Base-by-base conservation (phyloP, 2,888 invertebrate genomes). In the Elmis aenea region DNA sequence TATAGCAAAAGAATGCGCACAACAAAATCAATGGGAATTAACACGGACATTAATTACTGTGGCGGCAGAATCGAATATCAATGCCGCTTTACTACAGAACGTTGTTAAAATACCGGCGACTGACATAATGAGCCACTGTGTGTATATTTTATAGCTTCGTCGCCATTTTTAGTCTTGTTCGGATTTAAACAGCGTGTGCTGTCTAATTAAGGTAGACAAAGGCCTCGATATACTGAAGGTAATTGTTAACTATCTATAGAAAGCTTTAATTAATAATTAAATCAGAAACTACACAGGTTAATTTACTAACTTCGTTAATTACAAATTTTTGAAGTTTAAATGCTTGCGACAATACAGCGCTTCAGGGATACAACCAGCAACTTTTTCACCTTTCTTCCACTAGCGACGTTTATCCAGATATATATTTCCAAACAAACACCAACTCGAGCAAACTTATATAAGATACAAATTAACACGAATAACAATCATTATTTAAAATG, bases 241-340 rank as follows among this genome's bases (percentile, higher is more conserved):
- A 62, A 63, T 62, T 62, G 61, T 61, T 59, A 61, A 57, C 59
- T 60, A 60, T 63, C 61, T 62, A 58, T 58, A 46, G 56, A 56
- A 57, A 54, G 60, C 51, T 58, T 61, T 63, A 64, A 63, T 64
- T 62, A 63, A 52, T 62, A 60, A 63, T 63, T 62, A 61, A 62
- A 61, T 58, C 55, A 50, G 52, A 53, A 55, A 58, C 59, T 57
- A 49, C 50, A 55, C 52, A 45, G 53, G 58, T 55, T 61, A 61
- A 61, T 61, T 61, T 55, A 56, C 52, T 42, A 55, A 56, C 49
- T 53, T 51, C 49, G 56, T 54, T 52, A 54, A 55, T 55, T 55
- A 55, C 49, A 47, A 40, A 44, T 46, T 46, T 47, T 34, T 16
- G 27, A 38, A 31, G 34, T 34, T 42, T 15, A 25, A 41, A 42